Conservation (phyloP, 2,888 invertebrate species). For the Campaea margaritaria region DNA sequence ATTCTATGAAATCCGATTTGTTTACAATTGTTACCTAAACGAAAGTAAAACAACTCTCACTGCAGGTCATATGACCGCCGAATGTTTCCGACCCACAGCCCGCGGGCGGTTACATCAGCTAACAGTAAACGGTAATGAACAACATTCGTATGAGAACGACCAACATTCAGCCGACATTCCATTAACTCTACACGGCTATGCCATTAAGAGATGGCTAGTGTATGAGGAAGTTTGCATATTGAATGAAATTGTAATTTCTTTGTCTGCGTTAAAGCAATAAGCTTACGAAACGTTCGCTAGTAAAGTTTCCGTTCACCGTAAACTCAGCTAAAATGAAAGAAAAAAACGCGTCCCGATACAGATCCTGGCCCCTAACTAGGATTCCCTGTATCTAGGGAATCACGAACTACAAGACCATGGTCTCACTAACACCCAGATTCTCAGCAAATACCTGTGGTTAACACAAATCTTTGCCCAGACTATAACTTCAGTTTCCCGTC, state of each 20-base stretch:
- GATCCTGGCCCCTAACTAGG: no score
- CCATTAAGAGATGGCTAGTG: constrained; percentile 19
- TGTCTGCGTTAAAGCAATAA: constrained; percentile 10
- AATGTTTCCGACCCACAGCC: constrained; percentile 34
- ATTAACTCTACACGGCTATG: constrained; percentile 32
- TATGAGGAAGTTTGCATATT: constrained; percentile 27
- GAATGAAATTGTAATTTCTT: constrained; percentile 18
- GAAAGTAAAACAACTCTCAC: constrained; percentile 39
- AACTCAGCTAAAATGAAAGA: no score
- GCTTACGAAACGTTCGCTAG: constrained; percentile 1
- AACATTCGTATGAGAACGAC: constrained; percentile 34
- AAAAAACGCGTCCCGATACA: no score
- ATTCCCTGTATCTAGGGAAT: no score
- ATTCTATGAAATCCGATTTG: neutral
- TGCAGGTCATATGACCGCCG: constrained; percentile 28
- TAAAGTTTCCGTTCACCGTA: no score
- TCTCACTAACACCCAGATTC: no score
- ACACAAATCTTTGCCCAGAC: no score
- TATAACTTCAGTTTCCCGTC: no score
- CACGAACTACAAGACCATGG: no score
- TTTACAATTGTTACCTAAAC: constrained; percentile 17
- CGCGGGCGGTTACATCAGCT: constrained; percentile 41
- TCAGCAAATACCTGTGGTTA: no score
- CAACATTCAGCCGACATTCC: constrained; percentile 19
- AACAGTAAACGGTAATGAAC: constrained; percentile 41